Base-by-base conservation (phyloP, 2,888 invertebrate genomes). In the Harpalus rubripes region DNA sequence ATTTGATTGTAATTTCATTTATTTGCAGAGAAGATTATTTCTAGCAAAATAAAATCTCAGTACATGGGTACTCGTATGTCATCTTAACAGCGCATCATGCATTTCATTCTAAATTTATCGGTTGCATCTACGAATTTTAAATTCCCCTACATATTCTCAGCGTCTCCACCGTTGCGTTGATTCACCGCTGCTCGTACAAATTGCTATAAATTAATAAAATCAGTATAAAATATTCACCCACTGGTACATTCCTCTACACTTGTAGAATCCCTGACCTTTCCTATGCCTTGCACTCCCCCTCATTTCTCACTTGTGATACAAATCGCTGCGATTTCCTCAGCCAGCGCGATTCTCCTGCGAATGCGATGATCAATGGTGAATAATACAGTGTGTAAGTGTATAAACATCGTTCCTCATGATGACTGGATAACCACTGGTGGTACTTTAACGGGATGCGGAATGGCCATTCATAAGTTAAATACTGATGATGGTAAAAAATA, bases 311-410 rank as follows among this genome's bases (percentile, higher is more conserved):
- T 39, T 18, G 63, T 16, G 22, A 26, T 41, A 81, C 81, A 81
- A 81, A 81, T 81, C 81, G 63, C 65, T 16, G 41, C 44, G 63
- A 81, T 81, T 81, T 81, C 81, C 63, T 18, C 16, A 41, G 61
- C 41, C 39, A 15, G 65, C 63, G 41, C 18, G 39, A 26, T 10
- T 41, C 79, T 79, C n/a, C 32, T 68, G 39, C 68, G 39, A 81
- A 16, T 68, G 15, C 68, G 68, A 81, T 81, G 72, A 81, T 81
- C 81, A 81, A 81, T 81, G 81, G 52, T 81, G 81, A 65, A 68
- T 81, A 81, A 81, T 81, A 81, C 68, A 81, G 44, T 68, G 81
- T 81, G 81, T 81, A 81, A 81, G 81, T 68, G 81, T 81, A 81
- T 52, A 68, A 81, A 81, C 68, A 81, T 81, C 65, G 68, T 81